A percentile compares a stretch with the other conserved stretches of the same genome.
These are phyloP conservation scores for Phasia obesa DNA, from an alignment of 2,888 invertebrate genomes.

Conservation along the genomic window DNA sequence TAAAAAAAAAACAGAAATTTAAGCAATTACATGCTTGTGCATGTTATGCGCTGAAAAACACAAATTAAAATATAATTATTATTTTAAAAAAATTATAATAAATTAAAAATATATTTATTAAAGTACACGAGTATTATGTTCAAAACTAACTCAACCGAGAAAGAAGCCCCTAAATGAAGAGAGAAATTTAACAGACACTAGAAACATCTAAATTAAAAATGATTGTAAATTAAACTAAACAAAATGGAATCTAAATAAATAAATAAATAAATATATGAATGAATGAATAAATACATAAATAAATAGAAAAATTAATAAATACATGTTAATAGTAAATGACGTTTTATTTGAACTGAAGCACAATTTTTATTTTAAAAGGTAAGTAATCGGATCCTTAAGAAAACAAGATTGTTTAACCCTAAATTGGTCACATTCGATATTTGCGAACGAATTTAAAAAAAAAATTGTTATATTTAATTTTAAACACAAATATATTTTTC, in stretches of 20 bases:
- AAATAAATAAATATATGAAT: slow-evolving; percentile 38
- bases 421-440: too few species aligned
- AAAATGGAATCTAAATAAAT: slow-evolving; percentile 54
- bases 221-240: slow-evolving; percentile 64
- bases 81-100: slow-evolving; percentile 34
- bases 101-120: slow-evolving; percentile 31
- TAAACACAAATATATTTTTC: too few species aligned
- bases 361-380: not conserved
- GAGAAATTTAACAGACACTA: slow-evolving; percentile 31
- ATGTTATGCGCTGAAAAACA: slow-evolving; percentile 15
- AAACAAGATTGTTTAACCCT: too few species aligned
- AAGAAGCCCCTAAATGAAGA: slow-evolving; percentile 24
- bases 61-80: slow-evolving; percentile 20
- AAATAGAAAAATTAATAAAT: slow-evolving; percentile 56
- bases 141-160: slow-evolving; percentile 15
- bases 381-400: not conserved
- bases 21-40: slow-evolving; percentile 15
- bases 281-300: slow-evolving; percentile 27
- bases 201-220: slow-evolving; percentile 32
- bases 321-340: slow-evolving; percentile 40
- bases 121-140: slow-evolving; percentile 28
- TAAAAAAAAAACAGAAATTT: slow-evolving; percentile 5
- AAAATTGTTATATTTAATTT: too few species aligned
- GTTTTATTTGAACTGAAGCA: slow-evolving; percentile 6
- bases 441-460: too few species aligned